Percentiles rank a stretch among this genome's conserved stretches.
phyloP scores from a whole-genome alignment of 1,140 invertebrate species.

The Cecropterus lyciades region DNA sequence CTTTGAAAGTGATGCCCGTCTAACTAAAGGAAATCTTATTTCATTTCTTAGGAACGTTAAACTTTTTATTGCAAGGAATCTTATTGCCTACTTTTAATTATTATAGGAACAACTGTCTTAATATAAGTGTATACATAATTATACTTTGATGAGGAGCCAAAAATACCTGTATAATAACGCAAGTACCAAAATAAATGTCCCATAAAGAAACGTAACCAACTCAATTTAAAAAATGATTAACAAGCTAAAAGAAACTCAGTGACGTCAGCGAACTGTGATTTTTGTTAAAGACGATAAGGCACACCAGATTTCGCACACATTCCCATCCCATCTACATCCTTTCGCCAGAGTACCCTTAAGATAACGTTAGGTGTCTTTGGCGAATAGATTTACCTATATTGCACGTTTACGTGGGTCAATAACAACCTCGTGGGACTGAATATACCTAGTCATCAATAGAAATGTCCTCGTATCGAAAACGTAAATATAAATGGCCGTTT shows the following conservation, averaged over 20 bases:
- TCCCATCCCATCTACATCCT: not conserved
- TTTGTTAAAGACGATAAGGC: constrained; percentile 1
- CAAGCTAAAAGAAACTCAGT: not conserved
- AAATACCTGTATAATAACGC: no score
- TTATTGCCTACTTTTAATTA: no score
- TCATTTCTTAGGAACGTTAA: no score
- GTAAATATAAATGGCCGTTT: not conserved
- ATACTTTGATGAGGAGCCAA: no score
- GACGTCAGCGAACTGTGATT: not conserved
- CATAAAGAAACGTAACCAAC: no score
- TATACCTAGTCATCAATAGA: constrained; percentile 5
- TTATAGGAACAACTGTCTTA: no score
- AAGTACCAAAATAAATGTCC: no score
- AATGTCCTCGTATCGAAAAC: not conserved
- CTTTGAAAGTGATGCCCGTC: no score
- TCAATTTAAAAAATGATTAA: not conserved
- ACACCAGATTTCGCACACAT: not conserved
- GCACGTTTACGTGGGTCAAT: constrained; percentile 4
- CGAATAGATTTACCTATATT: constrained; percentile 3
- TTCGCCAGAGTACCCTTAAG: not conserved
- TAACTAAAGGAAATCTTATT: no score
- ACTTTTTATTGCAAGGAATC: no score
- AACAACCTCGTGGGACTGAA: not conserved
- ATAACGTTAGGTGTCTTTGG: not conserved
- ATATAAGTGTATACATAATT: no score